Base-by-base conservation (phyloP, 2,888 invertebrate species). In the Stratiomys singularior region DNA sequence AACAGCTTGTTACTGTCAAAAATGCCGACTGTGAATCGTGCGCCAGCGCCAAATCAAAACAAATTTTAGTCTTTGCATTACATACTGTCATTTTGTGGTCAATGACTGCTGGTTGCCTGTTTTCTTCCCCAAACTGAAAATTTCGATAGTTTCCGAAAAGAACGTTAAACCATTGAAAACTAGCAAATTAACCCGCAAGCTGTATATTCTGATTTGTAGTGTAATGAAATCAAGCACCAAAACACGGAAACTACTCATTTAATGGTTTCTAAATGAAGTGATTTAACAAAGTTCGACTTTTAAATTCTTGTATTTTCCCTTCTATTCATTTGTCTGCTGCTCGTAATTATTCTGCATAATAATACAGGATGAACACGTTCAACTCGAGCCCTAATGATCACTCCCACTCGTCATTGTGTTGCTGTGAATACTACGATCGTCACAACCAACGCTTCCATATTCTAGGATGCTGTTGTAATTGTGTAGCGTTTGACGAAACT, bases 391-490 rank as follows among this genome's bases (percentile, higher is more conserved):
- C 18, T 58, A 25, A 47, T 9, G 69, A 69, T 47, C n/a, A 13
- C 4, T 37, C 37, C 9, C 37, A n/a, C n/a, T 18, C 56, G 4
- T 28, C 74, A 18, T 86, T 90, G 81, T 90, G 90, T 83, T 91
- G 90, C 82, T 91, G 91, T 83, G 90, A 91, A 85, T 91, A 90
- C 83, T 87, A 89, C 80, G 88, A 89, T 82, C 83, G 84, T 25
- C 84, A 89, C 78, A 85, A 88, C 77, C 86, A 90, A 82, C 83
- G 88, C 78, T 89, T 86, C 82, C 90, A 90, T 81, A 86, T 91
- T 78, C 82, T 91, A 82, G 88, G 87, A 81, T 90, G 90, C 81
- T 90, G 90, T 83, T 91, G 90, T 83, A 89, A 90, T 83, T 91
- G 90, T 81, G 85, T 86, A 80, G 89, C 90, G 82, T 87, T 90